These are phyloP conservation scores for roundworm (Caenorhabditis elegans) DNA, from an alignment of 1,140 invertebrate genomes.

Conservation along the genomic window WBcel235 BX284605.5:7134001-7134500, in stretches of 20 bases:
- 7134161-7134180: neutral
- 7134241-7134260: no score
- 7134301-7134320: no score
- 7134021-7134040: neutral
- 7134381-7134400: neutral
- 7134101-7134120: neutral
- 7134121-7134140: neutral
- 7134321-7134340: no score
- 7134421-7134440: neutral
- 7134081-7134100: neutral
- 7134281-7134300: no score
- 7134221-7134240: no score
- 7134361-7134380: neutral
- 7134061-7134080: neutral
- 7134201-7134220: no score
- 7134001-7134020: neutral
- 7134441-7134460: neutral
- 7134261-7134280: no score
- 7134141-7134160: neutral
- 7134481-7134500: no score
- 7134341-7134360: neutral
- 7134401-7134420: neutral
- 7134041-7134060: neutral
- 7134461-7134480: neutral
- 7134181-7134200: no score